A percentile compares a stretch with the other conserved stretches of the same genome.
Conservation (phyloP, 2,888 invertebrate species). For the Diogma glabrata region DNA sequence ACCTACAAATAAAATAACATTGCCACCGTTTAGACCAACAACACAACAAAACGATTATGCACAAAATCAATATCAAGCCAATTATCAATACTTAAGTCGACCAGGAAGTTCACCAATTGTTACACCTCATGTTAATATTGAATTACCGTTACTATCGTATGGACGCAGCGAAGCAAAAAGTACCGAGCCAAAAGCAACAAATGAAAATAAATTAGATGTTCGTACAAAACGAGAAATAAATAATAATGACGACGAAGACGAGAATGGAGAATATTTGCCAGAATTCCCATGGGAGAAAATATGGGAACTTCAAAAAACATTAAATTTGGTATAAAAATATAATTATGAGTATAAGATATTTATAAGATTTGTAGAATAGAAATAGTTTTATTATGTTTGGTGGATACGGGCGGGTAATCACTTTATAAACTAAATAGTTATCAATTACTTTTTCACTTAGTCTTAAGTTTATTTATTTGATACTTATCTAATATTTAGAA, state of each 20-base stretch:
- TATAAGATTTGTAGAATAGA: too few species aligned
- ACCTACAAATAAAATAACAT: constrained; percentile 17
- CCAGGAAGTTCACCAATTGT: constrained; percentile 29
- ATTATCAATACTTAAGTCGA: constrained; percentile 34
- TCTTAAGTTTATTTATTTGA: too few species aligned
- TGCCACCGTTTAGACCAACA: constrained; percentile 25
- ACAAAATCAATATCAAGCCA: constrained; percentile 27
- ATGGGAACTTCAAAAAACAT: constrained; percentile 52
- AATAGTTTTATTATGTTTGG: too few species aligned
- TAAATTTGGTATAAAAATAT: constrained; percentile 50
- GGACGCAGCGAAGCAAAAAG: constrained; percentile 24
- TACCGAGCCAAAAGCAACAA: constrained; percentile 32
- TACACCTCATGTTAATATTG: constrained; percentile 20
- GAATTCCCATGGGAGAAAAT: constrained; percentile 73
- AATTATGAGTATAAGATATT: not conserved
- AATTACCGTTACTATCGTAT: constrained; percentile 28
- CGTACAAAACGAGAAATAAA: constrained; percentile 5
- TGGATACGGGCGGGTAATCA: too few species aligned
- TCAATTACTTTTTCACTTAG: too few species aligned
- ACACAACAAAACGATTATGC: constrained; percentile 25
- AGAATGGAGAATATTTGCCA: constrained; percentile 38
- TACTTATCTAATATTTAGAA: too few species aligned
- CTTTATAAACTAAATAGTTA: too few species aligned
- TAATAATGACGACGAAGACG: not conserved
- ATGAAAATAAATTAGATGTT: constrained; percentile 11